Percentiles rank a stretch among this genome's conserved stretches.
These are phyloP conservation scores for Augochlorella aurata DNA, from an alignment of 2,888 invertebrate genomes.

Conservation along the genomic window DNA sequence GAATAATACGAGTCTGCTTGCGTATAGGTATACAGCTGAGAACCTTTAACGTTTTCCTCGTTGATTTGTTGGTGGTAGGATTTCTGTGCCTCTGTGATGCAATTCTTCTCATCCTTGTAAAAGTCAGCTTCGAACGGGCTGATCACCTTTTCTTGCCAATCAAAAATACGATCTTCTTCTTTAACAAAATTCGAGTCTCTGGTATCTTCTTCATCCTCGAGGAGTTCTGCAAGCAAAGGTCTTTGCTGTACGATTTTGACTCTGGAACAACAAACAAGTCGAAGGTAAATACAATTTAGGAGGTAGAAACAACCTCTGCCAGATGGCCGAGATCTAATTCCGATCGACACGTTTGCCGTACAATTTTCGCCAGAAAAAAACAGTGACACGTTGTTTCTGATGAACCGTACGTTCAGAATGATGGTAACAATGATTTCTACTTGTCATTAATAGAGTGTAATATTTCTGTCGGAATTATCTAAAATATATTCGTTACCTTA, in stretches of 20 bases:
- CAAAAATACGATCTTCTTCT: constrained; percentile 81
- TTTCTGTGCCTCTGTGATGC: constrained; percentile 85
- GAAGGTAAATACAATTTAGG: constrained; percentile 56
- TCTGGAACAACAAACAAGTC: constrained; percentile 72
- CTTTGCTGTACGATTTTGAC: constrained; percentile 78
- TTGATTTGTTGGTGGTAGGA: constrained; percentile 83
- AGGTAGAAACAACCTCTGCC: constrained; percentile 51
- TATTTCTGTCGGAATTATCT: not conserved
- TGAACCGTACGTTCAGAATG: not conserved
- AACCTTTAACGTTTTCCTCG: constrained; percentile 75
- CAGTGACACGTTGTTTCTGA: constrained; percentile 16
- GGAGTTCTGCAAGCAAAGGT: constrained; percentile 77
- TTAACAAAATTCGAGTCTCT: constrained; percentile 77
- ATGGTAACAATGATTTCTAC: not conserved
- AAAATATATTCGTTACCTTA: constrained; percentile 70
- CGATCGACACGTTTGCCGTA: constrained; percentile 27
- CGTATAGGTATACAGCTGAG: constrained; percentile 84
- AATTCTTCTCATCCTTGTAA: constrained; percentile 85
- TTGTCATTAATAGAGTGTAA: not conserved
- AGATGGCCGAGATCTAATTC: constrained; percentile 57
- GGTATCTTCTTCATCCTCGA: constrained; percentile 76
- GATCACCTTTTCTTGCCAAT: constrained; percentile 90
- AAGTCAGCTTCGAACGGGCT: constrained; percentile 85
- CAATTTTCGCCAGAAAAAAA: constrained; percentile 20
- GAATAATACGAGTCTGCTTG: constrained; percentile 84